Evolutionary conservation across 2,113 vertebrate species (phyloP).

Genomic region (Arenaria interpres): DNA sequence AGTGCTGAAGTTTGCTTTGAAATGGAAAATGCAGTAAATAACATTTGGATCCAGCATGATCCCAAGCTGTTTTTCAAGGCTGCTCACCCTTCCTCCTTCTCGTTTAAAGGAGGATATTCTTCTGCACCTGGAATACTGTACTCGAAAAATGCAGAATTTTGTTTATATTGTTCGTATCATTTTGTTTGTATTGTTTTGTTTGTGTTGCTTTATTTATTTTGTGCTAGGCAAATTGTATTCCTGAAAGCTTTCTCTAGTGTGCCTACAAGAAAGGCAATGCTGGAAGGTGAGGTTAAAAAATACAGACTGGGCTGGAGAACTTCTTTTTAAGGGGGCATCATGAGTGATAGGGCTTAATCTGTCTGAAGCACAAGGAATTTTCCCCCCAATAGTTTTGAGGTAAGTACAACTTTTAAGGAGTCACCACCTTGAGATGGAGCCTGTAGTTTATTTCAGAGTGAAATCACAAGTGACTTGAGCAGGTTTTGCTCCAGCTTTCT

Average conservation of each 20-base stretch:
- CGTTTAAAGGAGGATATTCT: not conserved
- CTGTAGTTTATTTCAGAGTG: not conserved
- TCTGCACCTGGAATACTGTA: not conserved
- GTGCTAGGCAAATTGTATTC: not conserved
- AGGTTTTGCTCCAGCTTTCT: not conserved
- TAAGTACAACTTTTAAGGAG: not conserved
- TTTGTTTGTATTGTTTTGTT: not conserved
- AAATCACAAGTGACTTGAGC: not conserved
- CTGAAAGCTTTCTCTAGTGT: not conserved
- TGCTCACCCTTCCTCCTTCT: not conserved
- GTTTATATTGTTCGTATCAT: not conserved
- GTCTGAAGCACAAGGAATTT: not conserved
- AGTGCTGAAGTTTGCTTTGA: not conserved
- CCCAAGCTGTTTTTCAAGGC: not conserved
- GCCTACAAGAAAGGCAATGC: not conserved
- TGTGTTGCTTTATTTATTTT: not conserved
- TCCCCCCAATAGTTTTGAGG: accelerated
- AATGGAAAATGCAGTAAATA: not conserved
- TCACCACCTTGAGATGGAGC: not conserved
- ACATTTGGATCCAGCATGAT: not conserved
- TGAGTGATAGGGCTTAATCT: not conserved
- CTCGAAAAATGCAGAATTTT: not conserved
- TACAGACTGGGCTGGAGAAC: not conserved
- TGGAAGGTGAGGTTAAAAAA: not conserved
- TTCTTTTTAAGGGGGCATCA: not conserved